Evolutionary conservation across 2,888 invertebrate species (phyloP).

Genomic region (Prosapia bicincta): DNA sequence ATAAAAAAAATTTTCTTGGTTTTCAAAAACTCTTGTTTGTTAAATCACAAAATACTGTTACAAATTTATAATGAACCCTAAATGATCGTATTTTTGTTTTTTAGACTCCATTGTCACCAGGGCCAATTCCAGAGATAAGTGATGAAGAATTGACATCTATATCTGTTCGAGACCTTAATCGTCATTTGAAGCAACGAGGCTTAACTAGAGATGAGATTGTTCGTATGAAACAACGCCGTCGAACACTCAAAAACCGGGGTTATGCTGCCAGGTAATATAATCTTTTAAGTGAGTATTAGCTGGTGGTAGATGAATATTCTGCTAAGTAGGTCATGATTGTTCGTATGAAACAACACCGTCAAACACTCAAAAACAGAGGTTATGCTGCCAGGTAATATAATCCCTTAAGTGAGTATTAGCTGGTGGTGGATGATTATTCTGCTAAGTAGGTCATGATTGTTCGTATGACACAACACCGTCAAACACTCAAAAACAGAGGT

Average conservation of each 20-base stretch:
- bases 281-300: too few relatives aligned
- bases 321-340: too few relatives aligned
- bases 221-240: slow-evolving; percentile 89
- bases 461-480: slow-evolving; percentile 89
- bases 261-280: slow-evolving; percentile 86
- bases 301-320: too few relatives aligned
- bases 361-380: slow-evolving; percentile 94
- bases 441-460: too few relatives aligned
- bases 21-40: too few relatives aligned
- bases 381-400: slow-evolving; percentile 86
- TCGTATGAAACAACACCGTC: slow-evolving; percentile 89
- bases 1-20: too few relatives aligned
- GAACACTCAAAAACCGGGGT: slow-evolving; percentile 94
- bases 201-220: slow-evolving; percentile 84
- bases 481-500: slow-evolving; percentile 94
- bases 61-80: too few relatives aligned
- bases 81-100: too few relatives aligned
- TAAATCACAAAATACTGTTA: too few relatives aligned
- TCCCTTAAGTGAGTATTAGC: too few relatives aligned
- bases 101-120: slow-evolving; percentile 77
- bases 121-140: slow-evolving; percentile 78
- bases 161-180: slow-evolving; percentile 86
- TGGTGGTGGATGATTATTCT: too few relatives aligned
- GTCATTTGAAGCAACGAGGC: slow-evolving; percentile 82
- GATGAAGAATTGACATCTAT: slow-evolving; percentile 92